A percentile compares a stretch with the other conserved stretches of the same genome.
phyloP scores from a whole-genome alignment of 1,140 invertebrate genomes.

The Campoletis sonorensis region DNA sequence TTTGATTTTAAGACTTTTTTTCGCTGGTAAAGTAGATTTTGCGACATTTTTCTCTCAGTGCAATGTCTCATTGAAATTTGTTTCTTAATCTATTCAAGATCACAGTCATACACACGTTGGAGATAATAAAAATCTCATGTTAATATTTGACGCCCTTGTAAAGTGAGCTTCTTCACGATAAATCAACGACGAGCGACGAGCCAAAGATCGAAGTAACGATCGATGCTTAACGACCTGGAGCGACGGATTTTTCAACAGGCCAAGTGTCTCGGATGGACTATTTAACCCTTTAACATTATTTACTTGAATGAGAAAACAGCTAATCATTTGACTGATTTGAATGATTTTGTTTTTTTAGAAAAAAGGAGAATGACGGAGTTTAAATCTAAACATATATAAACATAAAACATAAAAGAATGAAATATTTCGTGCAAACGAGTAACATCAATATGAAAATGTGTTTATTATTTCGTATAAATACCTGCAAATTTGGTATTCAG shows the following conservation, averaged over 20 bases:
- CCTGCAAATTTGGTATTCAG: background rate
- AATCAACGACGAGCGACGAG: background rate
- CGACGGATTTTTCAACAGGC: background rate
- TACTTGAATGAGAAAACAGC: background rate
- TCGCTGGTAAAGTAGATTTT: background rate
- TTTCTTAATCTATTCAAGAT: background rate
- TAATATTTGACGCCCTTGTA: background rate
- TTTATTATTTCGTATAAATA: constrained; percentile 1
- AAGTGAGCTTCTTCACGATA: background rate
- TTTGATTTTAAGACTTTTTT: too few relatives aligned
- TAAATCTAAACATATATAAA: background rate
- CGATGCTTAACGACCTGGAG: background rate
- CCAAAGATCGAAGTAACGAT: background rate
- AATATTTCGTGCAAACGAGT: background rate
- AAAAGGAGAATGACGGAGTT: background rate
- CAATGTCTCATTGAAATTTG: background rate
- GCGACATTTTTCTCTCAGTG: background rate
- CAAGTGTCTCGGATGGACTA: background rate
- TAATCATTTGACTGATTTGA: background rate
- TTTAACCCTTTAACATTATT: constrained; percentile 1
- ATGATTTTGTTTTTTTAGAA: too few relatives aligned
- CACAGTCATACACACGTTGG: constrained; percentile 10
- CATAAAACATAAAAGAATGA: background rate
- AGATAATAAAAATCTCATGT: background rate
- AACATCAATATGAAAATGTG: background rate